A percentile compares a stretch with the other conserved stretches of the same genome.
These are phyloP conservation scores for Patagioenas fasciata DNA, from an alignment of 2,113 vertebrate genomes.

Conservation along the genomic window DNA sequence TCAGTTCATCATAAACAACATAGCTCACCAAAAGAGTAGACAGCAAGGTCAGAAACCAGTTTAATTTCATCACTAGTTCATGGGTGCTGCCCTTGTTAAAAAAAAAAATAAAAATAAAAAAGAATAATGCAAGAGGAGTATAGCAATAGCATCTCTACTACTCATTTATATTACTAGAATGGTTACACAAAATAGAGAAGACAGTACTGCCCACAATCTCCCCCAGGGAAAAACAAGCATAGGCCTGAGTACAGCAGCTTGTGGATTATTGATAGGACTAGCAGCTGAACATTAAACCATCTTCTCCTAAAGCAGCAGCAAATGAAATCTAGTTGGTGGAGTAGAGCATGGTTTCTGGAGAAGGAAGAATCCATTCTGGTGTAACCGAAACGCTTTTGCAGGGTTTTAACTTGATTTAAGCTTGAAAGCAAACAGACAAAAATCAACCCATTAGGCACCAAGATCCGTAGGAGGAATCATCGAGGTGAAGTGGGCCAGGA, in stretches of 20 bases:
- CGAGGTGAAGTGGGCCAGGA: background rate
- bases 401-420: background rate
- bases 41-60: background rate
- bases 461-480: background rate
- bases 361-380: background rate
- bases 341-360: background rate
- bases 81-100: background rate
- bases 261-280: conserved; percentile 49
- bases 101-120: background rate
- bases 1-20: background rate
- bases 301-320: conserved; percentile 8
- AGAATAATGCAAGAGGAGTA: background rate
- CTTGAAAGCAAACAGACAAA: background rate
- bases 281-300: background rate
- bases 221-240: background rate
- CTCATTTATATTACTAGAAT: background rate
- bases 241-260: conserved; percentile 1
- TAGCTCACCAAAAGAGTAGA: background rate
- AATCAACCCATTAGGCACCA: background rate
- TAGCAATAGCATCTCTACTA: background rate
- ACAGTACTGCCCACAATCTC: background rate
- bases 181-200: background rate
- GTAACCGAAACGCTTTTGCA: background rate
- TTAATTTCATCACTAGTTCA: background rate
- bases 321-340: background rate